Base-by-base conservation (phyloP, 2,113 vertebrate genomes). In the Barnardius zonarius region DNA sequence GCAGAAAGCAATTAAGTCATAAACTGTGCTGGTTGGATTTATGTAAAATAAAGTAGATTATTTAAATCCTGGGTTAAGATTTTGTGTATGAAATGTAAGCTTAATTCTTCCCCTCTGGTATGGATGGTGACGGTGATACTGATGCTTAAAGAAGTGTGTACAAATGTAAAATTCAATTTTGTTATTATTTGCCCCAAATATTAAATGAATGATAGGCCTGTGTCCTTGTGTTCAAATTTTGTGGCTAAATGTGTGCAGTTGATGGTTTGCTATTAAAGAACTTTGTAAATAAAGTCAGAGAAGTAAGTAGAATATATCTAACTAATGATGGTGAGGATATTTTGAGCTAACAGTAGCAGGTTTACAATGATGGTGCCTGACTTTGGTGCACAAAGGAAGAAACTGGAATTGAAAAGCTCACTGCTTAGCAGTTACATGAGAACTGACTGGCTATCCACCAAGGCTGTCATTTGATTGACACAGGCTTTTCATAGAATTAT, bases 1-100 rank as follows among this genome's bases (percentile, higher is more conserved):
- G 23, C 95, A 98, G 69, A 98, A 98, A 69, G 73, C 95, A 27
- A 83, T 97, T 1, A 91, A 98, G 57, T 96, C 98, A 1, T 99
- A 98, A 96, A n/a, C 5, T 84, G 49, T 68, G 19, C 64, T 76
- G 24, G 7, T 49, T 66, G 43, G 35, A 57, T 83, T 57, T 66
- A 30, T 22, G 5, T 69, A 95, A 59, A 93, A 51, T 92, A 48
- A 86, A 98, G 97, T 94, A 96, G 96, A 96, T 69, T 23, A 35
- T 88, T 77, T 70, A 55, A 77, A 48, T 57, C 55, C 43, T 5
- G 20, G 64, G 13, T 54, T 88, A 44, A 59, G 41, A 83, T 77
- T 83, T 81, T 81, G 41, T 84, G 7, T 82, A 9, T 92, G 39
- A 93, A 90, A 69, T 28, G 8, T 37, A 41, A 54, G n/a, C 27